Conservation (phyloP, 2,113 vertebrate species). For the Peromyscus polionotus region DNA sequence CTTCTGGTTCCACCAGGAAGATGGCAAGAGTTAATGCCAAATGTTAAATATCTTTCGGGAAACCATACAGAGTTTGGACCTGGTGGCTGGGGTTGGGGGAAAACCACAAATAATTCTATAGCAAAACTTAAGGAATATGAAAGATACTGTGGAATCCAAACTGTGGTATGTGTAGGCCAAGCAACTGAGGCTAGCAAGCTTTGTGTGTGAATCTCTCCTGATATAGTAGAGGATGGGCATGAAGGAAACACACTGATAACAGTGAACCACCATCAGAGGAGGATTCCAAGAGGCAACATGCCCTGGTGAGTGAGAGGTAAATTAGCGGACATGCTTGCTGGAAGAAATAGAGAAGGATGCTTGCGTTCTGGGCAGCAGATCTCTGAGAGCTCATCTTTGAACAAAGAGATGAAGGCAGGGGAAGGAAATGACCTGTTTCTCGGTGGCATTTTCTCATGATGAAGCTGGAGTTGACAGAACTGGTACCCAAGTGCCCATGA, state of each 20-base stretch:
- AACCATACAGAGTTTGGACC: not conserved
- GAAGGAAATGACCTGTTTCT: not conserved
- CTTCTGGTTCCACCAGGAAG: not conserved
- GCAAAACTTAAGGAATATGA: not conserved
- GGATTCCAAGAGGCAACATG: not conserved
- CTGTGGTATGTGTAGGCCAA: not conserved
- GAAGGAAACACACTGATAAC: not conserved
- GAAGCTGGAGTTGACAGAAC: not conserved
- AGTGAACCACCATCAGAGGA: too few relatives aligned
- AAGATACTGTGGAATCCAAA: not conserved
- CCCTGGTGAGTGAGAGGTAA: not conserved
- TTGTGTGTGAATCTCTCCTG: not conserved
- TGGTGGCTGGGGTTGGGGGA: not conserved
- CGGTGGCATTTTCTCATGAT: not conserved
- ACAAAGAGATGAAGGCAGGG: not conserved
- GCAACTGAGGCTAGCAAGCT: not conserved
- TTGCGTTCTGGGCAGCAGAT: not conserved
- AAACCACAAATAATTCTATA: not conserved
- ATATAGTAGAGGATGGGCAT: fast-evolving
- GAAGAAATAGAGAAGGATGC: not conserved
- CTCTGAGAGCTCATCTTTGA: not conserved
- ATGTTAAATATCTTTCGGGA: not conserved
- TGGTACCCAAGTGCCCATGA: fast-evolving
- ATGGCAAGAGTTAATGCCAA: not conserved
- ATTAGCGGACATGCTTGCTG: not conserved